phyloP scores from a whole-genome alignment of 2,113 vertebrate genomes.

The Gymnarchus niloticus region DNA sequence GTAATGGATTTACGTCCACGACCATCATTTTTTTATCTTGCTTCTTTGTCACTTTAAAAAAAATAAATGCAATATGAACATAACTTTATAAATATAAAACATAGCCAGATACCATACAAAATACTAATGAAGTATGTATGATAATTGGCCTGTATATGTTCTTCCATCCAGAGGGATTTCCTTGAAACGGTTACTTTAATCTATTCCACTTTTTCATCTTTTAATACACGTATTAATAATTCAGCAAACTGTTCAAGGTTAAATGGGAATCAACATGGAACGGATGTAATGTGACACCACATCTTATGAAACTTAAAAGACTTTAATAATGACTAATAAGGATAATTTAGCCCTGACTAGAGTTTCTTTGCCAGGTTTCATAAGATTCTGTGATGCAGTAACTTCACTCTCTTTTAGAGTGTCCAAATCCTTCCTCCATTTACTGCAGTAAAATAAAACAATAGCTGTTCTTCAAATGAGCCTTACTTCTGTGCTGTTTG shows the following conservation, averaged over 20 bases:
- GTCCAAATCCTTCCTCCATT: constrained; percentile 2
- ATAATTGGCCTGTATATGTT: not conserved
- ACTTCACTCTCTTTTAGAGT: not conserved
- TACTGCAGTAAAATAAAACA: constrained; percentile 9
- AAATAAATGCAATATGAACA: not conserved
- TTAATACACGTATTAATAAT: not conserved
- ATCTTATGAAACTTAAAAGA: not conserved
- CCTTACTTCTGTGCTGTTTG: not conserved
- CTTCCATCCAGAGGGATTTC: not conserved
- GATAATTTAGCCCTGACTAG: not conserved
- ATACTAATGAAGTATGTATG: not conserved
- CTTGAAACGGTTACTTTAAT: not conserved
- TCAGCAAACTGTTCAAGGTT: not conserved
- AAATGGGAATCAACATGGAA: constrained; percentile 5
- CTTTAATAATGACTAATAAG: constrained; percentile 7
- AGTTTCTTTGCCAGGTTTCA: not conserved
- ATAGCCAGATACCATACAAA: not conserved
- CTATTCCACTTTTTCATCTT: not conserved
- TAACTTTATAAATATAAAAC: not conserved
- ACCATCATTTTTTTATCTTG: not conserved
- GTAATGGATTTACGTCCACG: not conserved
- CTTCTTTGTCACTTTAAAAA: not conserved
- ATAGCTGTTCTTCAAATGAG: not conserved
- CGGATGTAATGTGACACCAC: not conserved
- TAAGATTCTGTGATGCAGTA: not conserved